These are phyloP conservation scores for Baryphthengus martii DNA, from an alignment of 2,113 vertebrate genomes.

Conservation along the genomic window DNA sequence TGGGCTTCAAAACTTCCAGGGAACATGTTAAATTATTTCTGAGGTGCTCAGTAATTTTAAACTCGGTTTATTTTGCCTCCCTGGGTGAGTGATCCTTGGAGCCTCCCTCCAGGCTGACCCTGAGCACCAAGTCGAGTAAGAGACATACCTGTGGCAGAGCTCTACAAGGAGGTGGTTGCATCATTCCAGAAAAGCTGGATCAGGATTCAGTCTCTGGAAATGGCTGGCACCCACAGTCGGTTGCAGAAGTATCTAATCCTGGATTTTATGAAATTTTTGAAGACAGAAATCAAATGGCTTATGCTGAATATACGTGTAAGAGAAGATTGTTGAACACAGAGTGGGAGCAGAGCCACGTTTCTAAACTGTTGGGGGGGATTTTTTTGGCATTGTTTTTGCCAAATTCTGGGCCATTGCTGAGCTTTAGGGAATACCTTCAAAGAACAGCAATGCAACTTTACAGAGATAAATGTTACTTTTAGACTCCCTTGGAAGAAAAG, in stretches of 20 bases:
- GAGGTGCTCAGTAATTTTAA: background rate
- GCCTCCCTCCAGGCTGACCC: background rate
- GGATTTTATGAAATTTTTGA: background rate
- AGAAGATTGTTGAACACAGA: background rate
- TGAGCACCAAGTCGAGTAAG: background rate
- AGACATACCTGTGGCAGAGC: background rate
- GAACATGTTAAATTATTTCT: background rate
- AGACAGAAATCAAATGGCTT: background rate
- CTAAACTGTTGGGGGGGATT: background rate
- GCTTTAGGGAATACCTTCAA: background rate
- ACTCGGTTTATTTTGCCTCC: background rate
- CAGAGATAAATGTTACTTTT: constrained; percentile 2
- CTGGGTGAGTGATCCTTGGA: background rate
- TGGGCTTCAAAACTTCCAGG: too few relatives aligned
- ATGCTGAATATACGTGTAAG: background rate
- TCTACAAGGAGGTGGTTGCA: background rate
- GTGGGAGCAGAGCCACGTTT: background rate
- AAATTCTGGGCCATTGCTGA: background rate
- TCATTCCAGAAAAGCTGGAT: background rate
- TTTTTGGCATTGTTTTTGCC: background rate
- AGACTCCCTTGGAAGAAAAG: background rate
- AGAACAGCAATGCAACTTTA: background rate
- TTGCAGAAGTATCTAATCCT: background rate
- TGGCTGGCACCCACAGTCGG: accelerated
- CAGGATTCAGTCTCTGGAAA: background rate